phyloP scores from a whole-genome alignment of 2,797 vertebrate species.

The Clamator glandarius region DNA sequence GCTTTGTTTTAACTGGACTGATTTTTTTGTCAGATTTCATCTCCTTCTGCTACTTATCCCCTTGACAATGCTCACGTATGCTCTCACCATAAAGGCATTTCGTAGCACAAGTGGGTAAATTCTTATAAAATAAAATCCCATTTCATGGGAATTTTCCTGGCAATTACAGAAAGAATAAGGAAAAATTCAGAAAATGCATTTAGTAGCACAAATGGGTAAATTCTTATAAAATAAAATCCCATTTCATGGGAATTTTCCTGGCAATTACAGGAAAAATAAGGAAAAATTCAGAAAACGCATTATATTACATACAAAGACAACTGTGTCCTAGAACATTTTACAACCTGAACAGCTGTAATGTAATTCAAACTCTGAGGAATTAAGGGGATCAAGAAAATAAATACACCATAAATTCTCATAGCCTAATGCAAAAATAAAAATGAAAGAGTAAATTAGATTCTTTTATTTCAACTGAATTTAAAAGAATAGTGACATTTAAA shows the following conservation, averaged over 20 bases:
- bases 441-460: slow-evolving; percentile 26
- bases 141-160: slow-evolving; percentile 35
- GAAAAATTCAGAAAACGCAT: slow-evolving; percentile 10
- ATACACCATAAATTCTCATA: background rate
- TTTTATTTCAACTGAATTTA: slow-evolving; percentile 10
- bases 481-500: slow-evolving; percentile 27
- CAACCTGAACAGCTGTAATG: background rate
- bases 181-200: slow-evolving; percentile 17
- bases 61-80: background rate
- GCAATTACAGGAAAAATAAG: background rate
- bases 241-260: slow-evolving; percentile 39
- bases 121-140: slow-evolving; percentile 35
- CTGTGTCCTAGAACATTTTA: background rate
- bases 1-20: background rate
- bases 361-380: slow-evolving; percentile 1
- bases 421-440: slow-evolving; percentile 36
- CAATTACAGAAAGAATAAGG: background rate
- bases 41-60: background rate
- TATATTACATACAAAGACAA: background rate
- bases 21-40: background rate
- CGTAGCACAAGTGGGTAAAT: background rate
- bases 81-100: background rate
- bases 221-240: slow-evolving; percentile 31
- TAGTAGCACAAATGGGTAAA: background rate
- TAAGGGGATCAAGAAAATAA: background rate